Percentiles rank a stretch among this genome's conserved stretches.
Evolutionary conservation across 2,113 vertebrate genomes (phyloP).

Genomic region (Apteryx owenii): DNA sequence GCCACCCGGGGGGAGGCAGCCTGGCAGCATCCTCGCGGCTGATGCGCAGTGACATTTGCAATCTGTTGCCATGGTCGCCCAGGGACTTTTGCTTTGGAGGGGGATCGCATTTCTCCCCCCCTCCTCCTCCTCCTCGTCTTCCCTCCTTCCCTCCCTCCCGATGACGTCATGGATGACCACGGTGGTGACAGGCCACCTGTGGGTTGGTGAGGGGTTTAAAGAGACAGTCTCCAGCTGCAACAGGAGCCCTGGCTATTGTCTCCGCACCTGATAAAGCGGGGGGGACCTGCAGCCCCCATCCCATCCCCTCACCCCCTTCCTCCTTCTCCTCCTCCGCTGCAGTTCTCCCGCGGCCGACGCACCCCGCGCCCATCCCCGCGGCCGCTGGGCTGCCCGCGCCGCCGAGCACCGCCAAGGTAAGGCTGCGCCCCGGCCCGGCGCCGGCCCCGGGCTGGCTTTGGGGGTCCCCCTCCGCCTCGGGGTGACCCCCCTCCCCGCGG

Average conservation of each 20-base stretch:
- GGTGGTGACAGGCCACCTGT: slow-evolving; percentile 85
- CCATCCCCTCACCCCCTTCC: not conserved
- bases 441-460: not conserved
- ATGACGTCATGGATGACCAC: slow-evolving; percentile 83
- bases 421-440: slow-evolving; percentile 17
- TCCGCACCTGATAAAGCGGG: slow-evolving; percentile 53
- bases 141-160: slow-evolving; percentile 45
- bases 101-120: slow-evolving; percentile 26
- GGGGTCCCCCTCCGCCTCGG: not conserved
- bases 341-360: not conserved
- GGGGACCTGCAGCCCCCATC: not conserved
- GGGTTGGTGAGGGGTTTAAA: slow-evolving; percentile 82
- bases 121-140: slow-evolving; percentile 30
- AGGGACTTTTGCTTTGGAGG: slow-evolving; percentile 82
- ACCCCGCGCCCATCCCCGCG: not conserved
- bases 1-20: not conserved
- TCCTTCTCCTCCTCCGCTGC: not conserved
- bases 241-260: slow-evolving; percentile 62
- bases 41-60: slow-evolving; percentile 60
- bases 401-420: slow-evolving; percentile 44
- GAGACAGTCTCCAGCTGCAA: slow-evolving; percentile 68
- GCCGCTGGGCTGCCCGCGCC: not conserved
- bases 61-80: slow-evolving; percentile 78
- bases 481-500: not conserved
- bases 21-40: slow-evolving; percentile 37